These are phyloP conservation scores for Neolamprologus sp. DNA, from an alignment of 2,113 vertebrate species.

Conservation along the genomic window DNA sequence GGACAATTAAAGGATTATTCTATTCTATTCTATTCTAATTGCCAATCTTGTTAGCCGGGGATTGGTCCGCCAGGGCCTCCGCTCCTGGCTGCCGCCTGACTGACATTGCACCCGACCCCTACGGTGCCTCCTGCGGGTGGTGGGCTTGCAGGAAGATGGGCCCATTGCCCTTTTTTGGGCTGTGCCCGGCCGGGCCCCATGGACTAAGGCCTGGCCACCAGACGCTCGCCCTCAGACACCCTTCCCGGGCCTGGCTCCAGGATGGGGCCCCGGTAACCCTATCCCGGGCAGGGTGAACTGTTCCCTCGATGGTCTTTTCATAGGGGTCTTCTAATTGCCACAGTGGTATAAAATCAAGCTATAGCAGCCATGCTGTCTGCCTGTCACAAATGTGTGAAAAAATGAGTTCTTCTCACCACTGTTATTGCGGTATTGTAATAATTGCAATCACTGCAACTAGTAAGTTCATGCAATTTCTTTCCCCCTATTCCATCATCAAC, in stretches of 20 bases:
- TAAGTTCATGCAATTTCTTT: not conserved
- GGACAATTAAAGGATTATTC: too few species aligned
- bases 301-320: not conserved
- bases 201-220: not conserved
- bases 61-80: rapidly evolving
- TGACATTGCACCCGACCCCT: not conserved
- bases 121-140: not conserved
- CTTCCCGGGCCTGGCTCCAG: not conserved
- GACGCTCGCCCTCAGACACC: not conserved
- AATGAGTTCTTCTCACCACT: not conserved
- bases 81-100: not conserved
- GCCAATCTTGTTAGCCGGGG: not conserved
- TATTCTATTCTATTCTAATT: not conserved
- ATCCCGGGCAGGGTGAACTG: not conserved
- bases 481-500: not conserved
- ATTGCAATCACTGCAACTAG: not conserved
- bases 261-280: not conserved
- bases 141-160: not conserved
- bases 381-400: not conserved
- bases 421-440: not conserved
- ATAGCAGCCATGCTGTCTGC: not conserved
- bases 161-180: not conserved
- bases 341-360: not conserved
- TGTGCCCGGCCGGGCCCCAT: not conserved
- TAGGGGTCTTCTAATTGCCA: not conserved